Conservation (phyloP, 2,888 invertebrate genomes). For the Lasioglossum figueresi region DNA sequence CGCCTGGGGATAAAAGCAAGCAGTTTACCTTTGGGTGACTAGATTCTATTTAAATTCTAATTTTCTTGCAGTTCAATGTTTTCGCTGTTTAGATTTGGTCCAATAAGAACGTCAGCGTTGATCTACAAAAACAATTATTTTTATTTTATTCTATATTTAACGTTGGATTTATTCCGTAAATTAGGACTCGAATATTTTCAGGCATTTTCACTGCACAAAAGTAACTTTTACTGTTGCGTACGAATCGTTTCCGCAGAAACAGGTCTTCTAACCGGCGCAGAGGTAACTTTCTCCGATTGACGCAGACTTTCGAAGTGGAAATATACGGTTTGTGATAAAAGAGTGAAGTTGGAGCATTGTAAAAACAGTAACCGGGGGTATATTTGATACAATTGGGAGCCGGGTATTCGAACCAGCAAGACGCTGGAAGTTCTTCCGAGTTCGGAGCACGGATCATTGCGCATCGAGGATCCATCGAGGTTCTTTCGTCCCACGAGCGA, state of each 20-base stretch:
- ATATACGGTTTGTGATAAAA: not conserved
- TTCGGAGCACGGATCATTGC: constrained; percentile 1
- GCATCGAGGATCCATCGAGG: constrained; percentile 7
- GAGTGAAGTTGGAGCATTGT: not conserved
- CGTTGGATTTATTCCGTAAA: too few species aligned
- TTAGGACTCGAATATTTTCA: not conserved
- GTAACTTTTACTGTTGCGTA: not conserved
- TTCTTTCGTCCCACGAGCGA: not conserved
- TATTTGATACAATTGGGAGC: not conserved
- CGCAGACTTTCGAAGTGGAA: not conserved
- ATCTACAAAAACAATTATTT: too few species aligned
- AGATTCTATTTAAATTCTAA: too few species aligned
- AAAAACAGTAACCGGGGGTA: not conserved
- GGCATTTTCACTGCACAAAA: not conserved
- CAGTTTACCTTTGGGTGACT: too few species aligned
- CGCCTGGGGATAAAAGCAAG: too few species aligned
- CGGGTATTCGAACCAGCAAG: not conserved
- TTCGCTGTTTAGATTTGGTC: too few species aligned
- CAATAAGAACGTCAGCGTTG: too few species aligned
- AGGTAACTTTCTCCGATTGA: not conserved
- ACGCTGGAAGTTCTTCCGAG: not conserved
- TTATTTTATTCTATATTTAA: too few species aligned
- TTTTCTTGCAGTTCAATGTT: too few species aligned
- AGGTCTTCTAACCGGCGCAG: not conserved
- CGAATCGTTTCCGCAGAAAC: not conserved